These are phyloP conservation scores for Coturnix japonica DNA, from an alignment of 2,113 vertebrate genomes.

Conservation along the genomic window DNA sequence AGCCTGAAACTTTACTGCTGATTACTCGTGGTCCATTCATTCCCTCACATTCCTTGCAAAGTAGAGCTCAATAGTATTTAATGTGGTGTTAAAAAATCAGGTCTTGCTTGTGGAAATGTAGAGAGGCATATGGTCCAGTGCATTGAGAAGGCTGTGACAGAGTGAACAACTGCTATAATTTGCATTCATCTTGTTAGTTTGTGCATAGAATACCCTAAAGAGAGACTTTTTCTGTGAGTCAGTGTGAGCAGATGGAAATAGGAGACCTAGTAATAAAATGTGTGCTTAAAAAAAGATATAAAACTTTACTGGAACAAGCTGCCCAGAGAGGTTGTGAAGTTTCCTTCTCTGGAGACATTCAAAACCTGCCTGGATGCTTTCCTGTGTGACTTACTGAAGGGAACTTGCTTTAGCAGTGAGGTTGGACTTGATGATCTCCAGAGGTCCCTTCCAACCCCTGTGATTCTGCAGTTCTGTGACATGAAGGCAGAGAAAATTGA, in stretches of 20 bases:
- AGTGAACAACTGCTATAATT: not conserved
- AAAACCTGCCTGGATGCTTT: no score
- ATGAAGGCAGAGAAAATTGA: not conserved
- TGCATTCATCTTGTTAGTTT: conserved; percentile 50
- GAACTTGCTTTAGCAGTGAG: no score
- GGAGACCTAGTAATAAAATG: conserved; percentile 51
- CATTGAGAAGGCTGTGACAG: not conserved
- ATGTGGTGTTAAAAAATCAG: accelerated
- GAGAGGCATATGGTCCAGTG: not conserved
- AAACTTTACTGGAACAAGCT: not conserved
- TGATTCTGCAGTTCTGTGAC: no score
- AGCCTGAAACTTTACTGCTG: not conserved
- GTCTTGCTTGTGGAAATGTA: not conserved
- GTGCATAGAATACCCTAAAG: conserved; percentile 43
- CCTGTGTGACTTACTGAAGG: no score
- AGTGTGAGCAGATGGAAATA: conserved; percentile 56
- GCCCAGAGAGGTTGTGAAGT: no score
- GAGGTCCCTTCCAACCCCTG: no score
- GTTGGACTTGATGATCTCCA: no score
- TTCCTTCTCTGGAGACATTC: no score
- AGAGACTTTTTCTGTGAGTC: conserved; percentile 27
- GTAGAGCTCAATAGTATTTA: not conserved
- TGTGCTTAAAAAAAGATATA: conserved; percentile 49
- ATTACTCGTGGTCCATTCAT: accelerated
- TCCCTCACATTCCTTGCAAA: not conserved